Conservation (phyloP, 2,113 vertebrate genomes). For the Callipepla squamata region DNA sequence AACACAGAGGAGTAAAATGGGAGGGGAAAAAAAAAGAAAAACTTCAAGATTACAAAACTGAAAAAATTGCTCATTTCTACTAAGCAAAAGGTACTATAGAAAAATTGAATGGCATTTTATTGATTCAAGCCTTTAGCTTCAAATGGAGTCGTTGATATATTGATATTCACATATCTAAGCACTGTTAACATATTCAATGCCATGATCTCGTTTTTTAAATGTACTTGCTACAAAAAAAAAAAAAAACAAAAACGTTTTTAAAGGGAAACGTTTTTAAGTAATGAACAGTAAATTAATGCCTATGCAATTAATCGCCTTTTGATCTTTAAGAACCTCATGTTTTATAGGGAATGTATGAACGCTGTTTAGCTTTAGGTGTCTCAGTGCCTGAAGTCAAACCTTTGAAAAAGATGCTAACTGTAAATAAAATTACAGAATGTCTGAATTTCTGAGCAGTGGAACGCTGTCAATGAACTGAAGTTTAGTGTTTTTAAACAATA, state of each 20-base stretch:
- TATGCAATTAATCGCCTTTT: background rate
- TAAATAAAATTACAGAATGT: background rate
- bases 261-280: background rate
- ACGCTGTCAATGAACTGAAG: conserved; percentile 60
- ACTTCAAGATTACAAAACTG: background rate
- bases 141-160: conserved; percentile 21
- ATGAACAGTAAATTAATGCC: background rate
- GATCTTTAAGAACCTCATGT: background rate
- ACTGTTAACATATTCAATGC: background rate
- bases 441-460: background rate
- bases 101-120: conserved; percentile 41
- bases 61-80: background rate
- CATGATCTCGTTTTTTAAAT: background rate
- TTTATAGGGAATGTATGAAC: background rate
- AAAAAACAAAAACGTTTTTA: background rate
- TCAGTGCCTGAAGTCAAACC: background rate
- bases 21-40: background rate
- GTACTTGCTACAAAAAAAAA: background rate
- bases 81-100: background rate
- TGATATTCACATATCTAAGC: conserved; percentile 2
- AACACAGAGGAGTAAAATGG: background rate
- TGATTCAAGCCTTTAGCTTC: conserved; percentile 11
- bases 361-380: background rate
- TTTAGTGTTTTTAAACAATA: conserved; percentile 83
- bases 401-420: background rate